Percentiles rank a stretch among this genome's conserved stretches.
These are phyloP conservation scores for Sebastes matsubarae DNA, from an alignment of 2,797 vertebrate genomes.

Conservation along the genomic window DNA sequence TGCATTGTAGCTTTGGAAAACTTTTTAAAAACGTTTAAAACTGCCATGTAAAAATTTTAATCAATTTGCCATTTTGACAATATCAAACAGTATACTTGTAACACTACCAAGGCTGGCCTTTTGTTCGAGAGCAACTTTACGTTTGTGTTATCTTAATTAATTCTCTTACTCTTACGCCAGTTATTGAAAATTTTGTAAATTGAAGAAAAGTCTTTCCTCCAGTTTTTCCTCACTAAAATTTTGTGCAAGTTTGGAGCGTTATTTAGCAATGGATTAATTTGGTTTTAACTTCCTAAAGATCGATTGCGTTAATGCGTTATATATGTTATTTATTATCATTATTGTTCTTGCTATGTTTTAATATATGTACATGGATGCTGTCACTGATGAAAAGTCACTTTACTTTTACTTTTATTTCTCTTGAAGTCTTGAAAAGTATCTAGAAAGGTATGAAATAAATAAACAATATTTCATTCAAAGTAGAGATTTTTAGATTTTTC, in stretches of 20 bases:
- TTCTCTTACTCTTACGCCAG: background rate
- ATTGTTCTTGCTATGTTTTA: no score
- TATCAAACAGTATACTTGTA: background rate
- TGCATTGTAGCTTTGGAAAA: slow-evolving; percentile 24
- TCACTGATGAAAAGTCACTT: no score
- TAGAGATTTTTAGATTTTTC: background rate
- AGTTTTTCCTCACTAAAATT: no score
- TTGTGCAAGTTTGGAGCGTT: no score
- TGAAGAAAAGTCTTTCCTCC: background rate
- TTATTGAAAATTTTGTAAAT: background rate
- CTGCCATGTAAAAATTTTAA: background rate
- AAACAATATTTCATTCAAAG: background rate
- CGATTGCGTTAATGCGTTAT: no score
- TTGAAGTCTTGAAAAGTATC: background rate
- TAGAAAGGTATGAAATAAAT: background rate
- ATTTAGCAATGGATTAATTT: no score
- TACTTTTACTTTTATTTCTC: no score
- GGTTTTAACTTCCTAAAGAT: no score
- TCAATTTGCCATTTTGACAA: background rate
- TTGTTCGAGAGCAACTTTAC: background rate
- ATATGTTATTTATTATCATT: no score
- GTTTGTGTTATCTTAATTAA: background rate
- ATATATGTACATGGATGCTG: no score
- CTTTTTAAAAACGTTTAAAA: background rate
- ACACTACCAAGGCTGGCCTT: background rate